A percentile compares a stretch with the other conserved stretches of the same genome.
Evolutionary conservation across 1,140 invertebrate species (phyloP).

Genomic region (Philaenus spumarius): DNA sequence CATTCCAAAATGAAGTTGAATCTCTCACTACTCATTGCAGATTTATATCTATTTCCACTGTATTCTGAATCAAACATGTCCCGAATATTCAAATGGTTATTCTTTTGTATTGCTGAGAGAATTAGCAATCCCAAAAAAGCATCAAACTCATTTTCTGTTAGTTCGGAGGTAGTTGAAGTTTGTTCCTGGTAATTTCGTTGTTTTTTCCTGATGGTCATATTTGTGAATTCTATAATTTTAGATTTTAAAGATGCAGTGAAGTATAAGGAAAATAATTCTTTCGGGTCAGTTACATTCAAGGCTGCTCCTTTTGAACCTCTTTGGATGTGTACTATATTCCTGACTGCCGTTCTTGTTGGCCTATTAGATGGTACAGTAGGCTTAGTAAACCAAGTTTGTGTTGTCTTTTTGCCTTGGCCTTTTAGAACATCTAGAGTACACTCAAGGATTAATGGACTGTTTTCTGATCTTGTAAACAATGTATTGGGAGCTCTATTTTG

Average conservation of each 20-base stretch:
- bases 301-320: constrained; percentile 14
- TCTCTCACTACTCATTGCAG: constrained; percentile 24
- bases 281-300: constrained; percentile 4
- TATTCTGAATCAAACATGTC: constrained; percentile 21
- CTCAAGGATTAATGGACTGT: constrained; percentile 5
- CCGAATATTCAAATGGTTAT: constrained; percentile 14
- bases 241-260: too few species aligned
- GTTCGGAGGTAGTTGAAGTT: constrained; percentile 3
- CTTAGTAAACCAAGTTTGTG: constrained; percentile 12
- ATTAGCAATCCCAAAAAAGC: constrained; percentile 16
- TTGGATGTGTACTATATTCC: constrained; percentile 8
- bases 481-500: background rate
- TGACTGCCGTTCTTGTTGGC: constrained; percentile 4
- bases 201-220: constrained; percentile 10
- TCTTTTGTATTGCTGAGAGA: too few species aligned
- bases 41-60: constrained; percentile 18
- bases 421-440: constrained; percentile 11
- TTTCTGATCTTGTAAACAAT: background rate
- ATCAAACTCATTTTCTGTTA: constrained; percentile 18
- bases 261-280: constrained; percentile 10
- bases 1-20: constrained; percentile 24
- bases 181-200: background rate
- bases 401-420: constrained; percentile 12
- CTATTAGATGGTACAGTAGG: constrained; percentile 8
- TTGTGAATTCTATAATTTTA: constrained; percentile 15